Conservation (phyloP, 1,140 invertebrate species). For the Cydia amplana region DNA sequence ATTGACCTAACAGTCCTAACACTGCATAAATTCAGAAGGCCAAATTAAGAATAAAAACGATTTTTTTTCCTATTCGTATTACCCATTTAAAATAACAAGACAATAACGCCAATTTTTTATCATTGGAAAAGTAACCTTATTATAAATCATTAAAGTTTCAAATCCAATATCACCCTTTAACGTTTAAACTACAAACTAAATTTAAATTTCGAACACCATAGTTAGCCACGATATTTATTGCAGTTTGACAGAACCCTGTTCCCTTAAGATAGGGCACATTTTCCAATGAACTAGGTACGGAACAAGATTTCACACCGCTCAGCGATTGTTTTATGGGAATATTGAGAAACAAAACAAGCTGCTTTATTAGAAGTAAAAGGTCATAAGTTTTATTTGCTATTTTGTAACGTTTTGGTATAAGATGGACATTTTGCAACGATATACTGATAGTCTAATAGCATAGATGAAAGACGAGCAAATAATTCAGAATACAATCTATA, state of each 20-base stretch:
- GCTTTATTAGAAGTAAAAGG: neutral
- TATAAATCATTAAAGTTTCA: neutral
- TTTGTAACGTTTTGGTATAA: neutral
- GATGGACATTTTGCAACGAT: neutral
- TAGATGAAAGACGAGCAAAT: neutral
- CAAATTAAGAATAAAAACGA: neutral
- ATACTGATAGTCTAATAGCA: constrained; percentile 13
- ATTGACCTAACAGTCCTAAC: neutral
- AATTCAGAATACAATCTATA: no score
- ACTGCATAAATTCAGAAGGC: neutral
- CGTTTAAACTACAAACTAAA: neutral
- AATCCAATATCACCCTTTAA: neutral
- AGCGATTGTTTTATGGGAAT: constrained; percentile 3
- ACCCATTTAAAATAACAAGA: neutral
- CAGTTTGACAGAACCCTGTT: neutral
- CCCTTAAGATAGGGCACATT: neutral
- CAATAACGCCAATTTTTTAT: neutral
- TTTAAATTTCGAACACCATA: neutral
- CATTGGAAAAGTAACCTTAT: neutral
- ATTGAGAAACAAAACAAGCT: neutral
- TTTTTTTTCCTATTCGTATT: neutral
- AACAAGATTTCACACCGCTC: neutral
- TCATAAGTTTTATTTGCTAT: neutral
- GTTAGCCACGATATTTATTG: neutral
- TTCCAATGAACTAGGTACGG: neutral